These are phyloP conservation scores for Brachionus calyciflorus DNA, from an alignment of 1,140 invertebrate species.

Conservation along the genomic window DNA sequence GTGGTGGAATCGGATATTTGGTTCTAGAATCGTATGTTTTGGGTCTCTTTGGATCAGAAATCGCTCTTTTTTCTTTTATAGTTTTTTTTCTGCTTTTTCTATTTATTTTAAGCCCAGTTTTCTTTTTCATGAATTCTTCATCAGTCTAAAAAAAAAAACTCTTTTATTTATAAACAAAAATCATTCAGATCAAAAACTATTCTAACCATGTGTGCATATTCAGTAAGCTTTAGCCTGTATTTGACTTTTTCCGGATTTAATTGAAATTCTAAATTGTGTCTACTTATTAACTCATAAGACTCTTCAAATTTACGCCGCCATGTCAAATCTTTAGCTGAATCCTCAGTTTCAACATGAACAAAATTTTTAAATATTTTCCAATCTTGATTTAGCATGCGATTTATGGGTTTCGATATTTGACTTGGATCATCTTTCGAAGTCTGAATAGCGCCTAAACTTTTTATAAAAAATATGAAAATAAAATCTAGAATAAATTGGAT, in stretches of 20 bases:
- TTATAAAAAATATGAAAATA: too few relatives aligned
- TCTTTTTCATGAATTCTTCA: constrained; percentile 13
- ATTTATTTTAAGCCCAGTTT: not conserved
- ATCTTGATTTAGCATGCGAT: not conserved
- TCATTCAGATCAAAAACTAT: not conserved
- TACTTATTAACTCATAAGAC: not conserved
- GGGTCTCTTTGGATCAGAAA: not conserved
- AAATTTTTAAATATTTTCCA: not conserved
- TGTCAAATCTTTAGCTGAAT: not conserved
- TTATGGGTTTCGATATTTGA: not conserved
- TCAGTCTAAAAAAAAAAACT: not conserved
- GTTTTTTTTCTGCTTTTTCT: not conserved
- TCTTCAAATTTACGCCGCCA: constrained; percentile 13
- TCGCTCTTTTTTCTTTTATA: not conserved
- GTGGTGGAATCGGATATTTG: constrained; percentile 52
- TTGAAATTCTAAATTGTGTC: constrained; percentile 31
- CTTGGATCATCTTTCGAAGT: too few relatives aligned
- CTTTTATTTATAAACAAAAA: not conserved
- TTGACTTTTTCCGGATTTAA: not conserved
- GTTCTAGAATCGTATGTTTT: not conserved
- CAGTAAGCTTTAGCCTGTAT: constrained; percentile 8
- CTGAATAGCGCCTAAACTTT: too few relatives aligned
- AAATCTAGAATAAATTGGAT: too few relatives aligned
- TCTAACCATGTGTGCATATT: constrained; percentile 11
- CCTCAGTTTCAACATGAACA: not conserved